phyloP scores from a whole-genome alignment of 37 sponge, comb jelly and placozoan species.

The Dysidea cf. avara region DNA sequence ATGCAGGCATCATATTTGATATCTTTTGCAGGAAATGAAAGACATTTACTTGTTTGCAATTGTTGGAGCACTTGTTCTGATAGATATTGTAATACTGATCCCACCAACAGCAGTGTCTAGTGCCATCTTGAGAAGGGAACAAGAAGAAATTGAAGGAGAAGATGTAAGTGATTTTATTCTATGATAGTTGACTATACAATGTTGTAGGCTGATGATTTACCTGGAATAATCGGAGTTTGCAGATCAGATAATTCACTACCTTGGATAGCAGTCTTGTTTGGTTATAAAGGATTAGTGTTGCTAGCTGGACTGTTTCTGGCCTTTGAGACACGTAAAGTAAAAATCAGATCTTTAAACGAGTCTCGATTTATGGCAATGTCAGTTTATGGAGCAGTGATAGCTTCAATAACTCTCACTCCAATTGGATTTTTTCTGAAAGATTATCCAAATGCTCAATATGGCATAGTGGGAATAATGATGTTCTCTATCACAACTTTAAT shows the following conservation, averaged over 20 bases:
- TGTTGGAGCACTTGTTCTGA: no score
- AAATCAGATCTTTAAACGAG: conserved; percentile 55
- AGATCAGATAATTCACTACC: conserved; percentile 1
- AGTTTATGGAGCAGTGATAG: conserved; percentile 8
- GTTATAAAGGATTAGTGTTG: conserved; percentile 37
- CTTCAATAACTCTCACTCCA: conserved; percentile 15
- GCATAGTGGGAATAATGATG: conserved; percentile 14
- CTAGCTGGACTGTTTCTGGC: conserved; percentile 55
- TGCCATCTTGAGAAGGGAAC: no score
- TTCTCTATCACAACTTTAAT: conserved; percentile 15
- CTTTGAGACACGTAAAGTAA: conserved; percentile 45
- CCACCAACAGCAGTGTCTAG: no score
- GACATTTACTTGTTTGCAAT: no score
- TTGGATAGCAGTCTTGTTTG: conserved; percentile 44
- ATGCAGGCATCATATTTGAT: no score
- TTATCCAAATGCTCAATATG: conserved; percentile 17
- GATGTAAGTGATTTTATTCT: no score
- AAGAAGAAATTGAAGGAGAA: no score
- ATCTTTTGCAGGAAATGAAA: no score
- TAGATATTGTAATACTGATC: no score
- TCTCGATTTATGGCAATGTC: conserved; percentile 55
- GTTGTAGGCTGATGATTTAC: conserved; percentile 21
- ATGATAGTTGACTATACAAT: no score
- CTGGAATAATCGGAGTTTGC: conserved; percentile 17
- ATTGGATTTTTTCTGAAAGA: conserved; percentile 22